These are phyloP conservation scores for Etheostoma nigrum DNA, from an alignment of 2,797 vertebrate species.

Conservation along the genomic window DNA sequence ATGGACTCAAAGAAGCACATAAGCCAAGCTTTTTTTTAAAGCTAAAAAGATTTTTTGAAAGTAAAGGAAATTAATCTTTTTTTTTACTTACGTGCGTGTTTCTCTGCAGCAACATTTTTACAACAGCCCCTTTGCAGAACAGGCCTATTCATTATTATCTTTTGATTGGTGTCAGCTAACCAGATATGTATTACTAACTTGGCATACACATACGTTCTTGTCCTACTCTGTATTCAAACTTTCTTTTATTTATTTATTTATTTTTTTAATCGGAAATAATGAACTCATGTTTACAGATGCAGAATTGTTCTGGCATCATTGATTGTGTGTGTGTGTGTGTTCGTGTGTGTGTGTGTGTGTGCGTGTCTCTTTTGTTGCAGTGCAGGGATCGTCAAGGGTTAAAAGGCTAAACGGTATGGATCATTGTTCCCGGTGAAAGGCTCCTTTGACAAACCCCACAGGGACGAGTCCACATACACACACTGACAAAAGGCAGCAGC, in stretches of 20 bases:
- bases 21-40: background rate
- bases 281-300: constrained; percentile 32
- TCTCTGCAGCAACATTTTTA: background rate
- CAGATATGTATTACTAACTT: background rate
- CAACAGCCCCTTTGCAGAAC: background rate
- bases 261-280: background rate
- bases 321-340: background rate
- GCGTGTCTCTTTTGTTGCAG: constrained; percentile 62
- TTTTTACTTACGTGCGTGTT: background rate
- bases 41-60: no score
- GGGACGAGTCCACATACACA: constrained; percentile 74
- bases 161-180: constrained; percentile 3
- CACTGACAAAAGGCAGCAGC: constrained; percentile 73
- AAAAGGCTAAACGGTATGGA: constrained; percentile 85
- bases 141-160: background rate
- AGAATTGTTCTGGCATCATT: constrained; percentile 44
- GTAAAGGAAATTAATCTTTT: background rate
- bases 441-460: constrained; percentile 75
- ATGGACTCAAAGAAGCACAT: background rate
- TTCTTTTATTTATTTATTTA: no score
- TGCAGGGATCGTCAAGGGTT: constrained; percentile 73
- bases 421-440: constrained; percentile 84
- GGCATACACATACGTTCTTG: background rate
- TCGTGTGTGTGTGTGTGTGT: constrained; percentile 16
- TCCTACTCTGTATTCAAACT: background rate